Evolutionary conservation across 2,113 vertebrate genomes (phyloP).

Genomic region (Xenus cinereus): DNA sequence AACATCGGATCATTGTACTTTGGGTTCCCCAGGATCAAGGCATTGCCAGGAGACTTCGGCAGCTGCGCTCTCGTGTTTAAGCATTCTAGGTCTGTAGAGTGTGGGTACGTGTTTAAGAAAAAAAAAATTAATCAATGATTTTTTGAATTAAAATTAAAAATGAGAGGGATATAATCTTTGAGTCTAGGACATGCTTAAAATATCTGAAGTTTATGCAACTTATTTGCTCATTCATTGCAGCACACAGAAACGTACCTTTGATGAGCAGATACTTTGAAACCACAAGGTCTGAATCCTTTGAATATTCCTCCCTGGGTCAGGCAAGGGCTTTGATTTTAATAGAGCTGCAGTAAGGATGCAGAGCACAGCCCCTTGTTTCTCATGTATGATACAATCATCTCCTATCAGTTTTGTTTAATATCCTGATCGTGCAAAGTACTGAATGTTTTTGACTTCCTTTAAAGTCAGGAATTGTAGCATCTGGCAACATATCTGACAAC

Average conservation of each 20-base stretch:
- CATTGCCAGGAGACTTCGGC: neutral
- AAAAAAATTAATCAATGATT: neutral
- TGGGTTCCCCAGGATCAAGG: neutral
- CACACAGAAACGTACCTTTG: neutral
- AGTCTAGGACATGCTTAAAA: neutral
- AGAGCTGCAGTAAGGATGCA: neutral
- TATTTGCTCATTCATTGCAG: neutral
- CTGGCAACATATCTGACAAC: neutral
- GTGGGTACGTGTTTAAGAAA: neutral
- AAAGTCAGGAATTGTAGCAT: neutral
- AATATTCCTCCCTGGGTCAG: neutral
- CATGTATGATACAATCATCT: neutral
- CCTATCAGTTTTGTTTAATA: neutral
- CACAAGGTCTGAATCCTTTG: neutral
- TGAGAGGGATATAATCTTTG: neutral
- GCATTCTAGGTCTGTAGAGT: neutral
- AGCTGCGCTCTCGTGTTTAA: neutral
- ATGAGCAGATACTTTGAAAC: constrained; percentile 4
- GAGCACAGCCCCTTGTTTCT: neutral
- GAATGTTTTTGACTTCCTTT: neutral
- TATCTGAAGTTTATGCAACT: neutral
- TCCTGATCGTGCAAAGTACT: neutral
- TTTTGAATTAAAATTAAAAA: neutral
- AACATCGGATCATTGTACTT: neutral
- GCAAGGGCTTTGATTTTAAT: neutral